Percentiles rank a stretch among this genome's conserved stretches.
phyloP scores from a whole-genome alignment of 1,140 invertebrate genomes.

The Homalodisca vitripennis region DNA sequence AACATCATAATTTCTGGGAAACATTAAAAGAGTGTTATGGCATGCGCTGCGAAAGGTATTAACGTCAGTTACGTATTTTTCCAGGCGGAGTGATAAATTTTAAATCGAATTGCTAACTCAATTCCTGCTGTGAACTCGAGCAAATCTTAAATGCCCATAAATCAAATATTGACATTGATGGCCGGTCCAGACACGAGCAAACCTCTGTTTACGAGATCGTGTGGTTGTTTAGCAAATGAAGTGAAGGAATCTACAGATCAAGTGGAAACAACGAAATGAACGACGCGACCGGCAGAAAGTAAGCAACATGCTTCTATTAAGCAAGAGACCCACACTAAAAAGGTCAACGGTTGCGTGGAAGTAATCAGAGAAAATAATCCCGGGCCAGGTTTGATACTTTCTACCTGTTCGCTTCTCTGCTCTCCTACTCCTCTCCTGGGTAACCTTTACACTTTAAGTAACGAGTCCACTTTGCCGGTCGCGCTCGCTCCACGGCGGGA shows the following conservation, averaged over 20 bases:
- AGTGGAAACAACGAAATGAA: neutral
- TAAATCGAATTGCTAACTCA: too few species aligned
- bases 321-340: neutral
- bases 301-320: neutral
- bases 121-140: too few species aligned
- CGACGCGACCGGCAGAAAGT: neutral
- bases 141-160: too few species aligned
- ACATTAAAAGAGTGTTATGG: too few species aligned
- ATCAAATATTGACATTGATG: too few species aligned
- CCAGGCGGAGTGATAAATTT: too few species aligned
- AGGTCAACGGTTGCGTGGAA: slow-evolving; percentile 20
- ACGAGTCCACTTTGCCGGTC: neutral
- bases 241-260: neutral
- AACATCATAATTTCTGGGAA: too few species aligned
- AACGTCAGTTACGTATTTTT: too few species aligned
- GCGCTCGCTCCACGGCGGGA: neutral
- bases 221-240: neutral
- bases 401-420: slow-evolving; percentile 6
- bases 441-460: slow-evolving; percentile 5
- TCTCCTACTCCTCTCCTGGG: neutral
- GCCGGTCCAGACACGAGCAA: too few species aligned
- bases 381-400: neutral
- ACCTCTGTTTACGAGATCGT: slow-evolving; percentile 15
- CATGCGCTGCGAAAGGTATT: too few species aligned
- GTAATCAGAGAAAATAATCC: slow-evolving; percentile 16